phyloP scores from a whole-genome alignment of 2,113 vertebrate genomes.

The Gallinago undulata region DNA sequence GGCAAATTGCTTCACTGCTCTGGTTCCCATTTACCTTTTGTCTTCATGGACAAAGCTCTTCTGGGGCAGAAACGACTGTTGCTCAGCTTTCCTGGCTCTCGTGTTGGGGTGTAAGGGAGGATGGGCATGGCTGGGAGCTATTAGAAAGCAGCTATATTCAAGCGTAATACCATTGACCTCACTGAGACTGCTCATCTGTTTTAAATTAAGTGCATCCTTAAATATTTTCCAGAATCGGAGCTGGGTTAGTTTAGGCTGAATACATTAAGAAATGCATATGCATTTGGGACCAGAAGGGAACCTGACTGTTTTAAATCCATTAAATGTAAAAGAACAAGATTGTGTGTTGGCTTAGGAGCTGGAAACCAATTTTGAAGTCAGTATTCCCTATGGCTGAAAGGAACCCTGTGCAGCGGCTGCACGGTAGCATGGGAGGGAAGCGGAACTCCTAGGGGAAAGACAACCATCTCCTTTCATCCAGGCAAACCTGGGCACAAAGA shows the following conservation, averaged over 20 bases:
- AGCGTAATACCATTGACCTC: background rate
- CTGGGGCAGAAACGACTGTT: background rate
- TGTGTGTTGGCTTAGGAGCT: background rate
- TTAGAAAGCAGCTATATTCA: background rate
- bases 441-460: background rate
- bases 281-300: constrained; percentile 6
- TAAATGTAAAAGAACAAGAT: background rate
- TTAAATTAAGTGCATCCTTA: constrained; percentile 3
- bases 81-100: background rate
- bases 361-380: background rate
- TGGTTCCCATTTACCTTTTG: background rate
- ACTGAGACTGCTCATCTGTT: background rate
- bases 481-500: background rate
- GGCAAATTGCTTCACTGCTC: background rate
- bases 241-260: constrained; percentile 22
- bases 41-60: background rate
- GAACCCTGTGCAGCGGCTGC: background rate
- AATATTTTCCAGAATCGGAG: background rate
- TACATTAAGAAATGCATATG: background rate
- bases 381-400: background rate
- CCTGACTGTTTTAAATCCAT: background rate
- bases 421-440: background rate
- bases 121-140: background rate
- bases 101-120: background rate
- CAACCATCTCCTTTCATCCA: background rate